phyloP scores from a whole-genome alignment of 2,888 invertebrate species.

The Gryllus longicercus region DNA sequence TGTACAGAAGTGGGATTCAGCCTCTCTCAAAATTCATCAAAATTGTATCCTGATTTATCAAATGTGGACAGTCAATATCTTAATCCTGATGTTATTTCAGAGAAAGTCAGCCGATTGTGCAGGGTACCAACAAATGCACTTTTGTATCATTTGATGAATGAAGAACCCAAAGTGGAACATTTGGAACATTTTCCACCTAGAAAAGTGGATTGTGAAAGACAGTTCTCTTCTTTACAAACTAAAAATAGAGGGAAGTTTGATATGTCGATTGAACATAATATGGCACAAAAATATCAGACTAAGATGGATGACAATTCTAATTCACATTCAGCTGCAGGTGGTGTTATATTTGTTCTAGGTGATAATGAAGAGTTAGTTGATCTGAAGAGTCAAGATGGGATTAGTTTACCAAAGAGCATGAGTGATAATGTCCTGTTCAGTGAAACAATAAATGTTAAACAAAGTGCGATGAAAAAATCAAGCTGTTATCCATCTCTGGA shows the following conservation, averaged over 20 bases:
- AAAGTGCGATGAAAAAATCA: background rate
- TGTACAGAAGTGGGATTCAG: background rate
- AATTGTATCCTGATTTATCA: background rate
- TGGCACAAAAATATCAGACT: background rate
- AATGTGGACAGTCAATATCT: background rate
- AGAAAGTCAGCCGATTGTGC: constrained; percentile 40
- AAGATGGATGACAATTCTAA: background rate
- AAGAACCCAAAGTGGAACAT: background rate
- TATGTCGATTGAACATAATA: background rate
- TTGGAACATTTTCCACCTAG: constrained; percentile 26
- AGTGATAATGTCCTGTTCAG: background rate
- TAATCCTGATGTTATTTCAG: constrained; percentile 35
- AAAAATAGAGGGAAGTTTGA: background rate
- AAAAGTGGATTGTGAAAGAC: constrained; percentile 29
- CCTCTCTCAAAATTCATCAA: background rate
- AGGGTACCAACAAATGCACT: constrained; percentile 40
- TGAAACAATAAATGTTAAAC: background rate
- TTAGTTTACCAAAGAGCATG: background rate
- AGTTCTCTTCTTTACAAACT: constrained; percentile 24
- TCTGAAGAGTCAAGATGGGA: constrained; percentile 51
- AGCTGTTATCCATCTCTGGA: background rate
- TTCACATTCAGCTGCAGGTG: background rate
- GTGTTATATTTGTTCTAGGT: constrained; percentile 66
- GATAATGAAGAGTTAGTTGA: constrained; percentile 67
- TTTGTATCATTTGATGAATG: constrained; percentile 38